Evolutionary conservation across 2,888 invertebrate genomes (phyloP), one percentile per base, ranked within the genome.

Genomic region (Trachelus iudaicus): DNA sequence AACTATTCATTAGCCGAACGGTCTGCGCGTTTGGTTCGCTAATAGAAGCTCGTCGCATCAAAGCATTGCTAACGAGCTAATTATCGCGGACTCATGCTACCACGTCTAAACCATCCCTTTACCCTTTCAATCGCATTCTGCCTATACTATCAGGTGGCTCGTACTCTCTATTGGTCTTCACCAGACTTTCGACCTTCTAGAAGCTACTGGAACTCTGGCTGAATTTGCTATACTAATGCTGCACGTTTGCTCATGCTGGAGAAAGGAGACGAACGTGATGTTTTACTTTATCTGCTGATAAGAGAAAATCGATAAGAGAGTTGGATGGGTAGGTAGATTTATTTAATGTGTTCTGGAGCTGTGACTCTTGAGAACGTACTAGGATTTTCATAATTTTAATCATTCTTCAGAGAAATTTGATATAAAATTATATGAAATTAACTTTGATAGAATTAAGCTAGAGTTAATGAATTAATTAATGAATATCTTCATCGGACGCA

Each of bases 41-140:
- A 79, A 82, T 79, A 78, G 77, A 81, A 80, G 75, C 56, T 23
- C 76, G 79, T 76, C 81, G 81, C 81, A 80, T 85, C 86, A 85
- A 86, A 85, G 85, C 85, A 77, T 79, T 79, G 76, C 83, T 86
- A 85, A 85, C 85, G 85, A 85, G 83, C 83, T 84, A 85, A 86
- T 85, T 85, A 85, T 85, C 85, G 73, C 79, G 77, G 75, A 73
- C 75, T 76, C 77, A 75, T 78, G 78, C 78, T 56, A 23, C 9
- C 23, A 23, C 56, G 23, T 56, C 56, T 56, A 56, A 56, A 56
- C 56, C 56, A 23, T 23, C 6, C 56, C 56, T 15, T 40, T 23
- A 23, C 56, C 56, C 56, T 56, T 56, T 56, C 56, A 23, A 56
- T 56, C 56, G 23, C 23, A 56, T 23, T 56, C 56, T 23, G 23